Evolutionary conservation across 2,797 vertebrate genomes (phyloP), one percentile per base, ranked within the genome.

Genomic region (Eleutherodactylus coqui): DNA sequence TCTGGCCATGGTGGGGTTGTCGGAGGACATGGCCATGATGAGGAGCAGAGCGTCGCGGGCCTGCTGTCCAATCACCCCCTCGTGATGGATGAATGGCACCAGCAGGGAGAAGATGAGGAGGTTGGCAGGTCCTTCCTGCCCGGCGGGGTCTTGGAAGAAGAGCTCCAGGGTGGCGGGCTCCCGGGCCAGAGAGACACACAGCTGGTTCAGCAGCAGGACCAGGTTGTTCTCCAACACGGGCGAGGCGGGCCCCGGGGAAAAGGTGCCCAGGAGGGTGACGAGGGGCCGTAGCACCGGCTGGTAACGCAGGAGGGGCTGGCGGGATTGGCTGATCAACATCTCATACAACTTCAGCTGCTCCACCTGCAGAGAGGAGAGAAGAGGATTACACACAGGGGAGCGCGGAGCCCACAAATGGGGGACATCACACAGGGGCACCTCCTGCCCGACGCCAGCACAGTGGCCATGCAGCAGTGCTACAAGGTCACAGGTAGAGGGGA

Each of bases 301-400:
- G 92, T 98, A 97, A 79, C 94, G 93, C 87, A 99, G 95, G 85
- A 99, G 91, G 0, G 96, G 96, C 94, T 99, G 98, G 88, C 94
- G 97, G 60, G 97, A 96, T 85, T 98, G 97, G 76, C 97, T 96
- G 53, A 99, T 96, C 76, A 99, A 94, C 96, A 97, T 96, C 94
- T 99, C 98, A 1, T 96, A 98, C n/a, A 99, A 94, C 92, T 98
- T 98, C 84, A 99, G 93, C 88, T 98, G 95, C 79, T 96, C 96
- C 86, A 95, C 95, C 85, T 87, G 51, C 13, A 6, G 70, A 34
- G 27, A 13, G 34, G 51, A 27, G 76, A 24, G 1, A 19, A 8
- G 34, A n/a, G 76, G 29, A 11, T 5, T 10, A 19, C 0, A 72
- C 36, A 72, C 0, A 9, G 19, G 41, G 24, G 41, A 27, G 64